These are phyloP conservation scores for Teleiodes luculella DNA, from an alignment of 2,888 invertebrate species.

Conservation along the genomic window DNA sequence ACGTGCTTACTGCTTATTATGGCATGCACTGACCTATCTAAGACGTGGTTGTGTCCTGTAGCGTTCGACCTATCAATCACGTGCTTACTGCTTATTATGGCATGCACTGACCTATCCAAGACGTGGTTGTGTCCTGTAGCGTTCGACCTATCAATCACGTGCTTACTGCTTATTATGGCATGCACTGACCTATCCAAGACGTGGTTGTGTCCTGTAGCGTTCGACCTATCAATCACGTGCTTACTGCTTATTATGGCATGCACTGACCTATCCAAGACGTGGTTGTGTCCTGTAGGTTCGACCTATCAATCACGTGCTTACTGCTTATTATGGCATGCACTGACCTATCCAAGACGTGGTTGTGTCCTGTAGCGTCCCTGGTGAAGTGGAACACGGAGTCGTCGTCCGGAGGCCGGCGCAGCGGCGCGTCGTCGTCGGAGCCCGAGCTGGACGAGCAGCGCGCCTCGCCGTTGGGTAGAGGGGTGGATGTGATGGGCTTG, in stretches of 20 bases:
- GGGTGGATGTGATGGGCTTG: slow-evolving; percentile 71
- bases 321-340: neutral
- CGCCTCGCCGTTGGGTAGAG: slow-evolving; percentile 54
- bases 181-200: slow-evolving; percentile 41
- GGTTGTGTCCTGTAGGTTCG: neutral
- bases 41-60: neutral
- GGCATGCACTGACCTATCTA: too few species aligned
- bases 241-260: too few species aligned
- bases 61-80: too few species aligned
- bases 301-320: too few species aligned
- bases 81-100: too few species aligned
- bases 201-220: slow-evolving; percentile 43
- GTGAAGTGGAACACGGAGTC: slow-evolving; percentile 45
- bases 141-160: too few species aligned
- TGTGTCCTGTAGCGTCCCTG: slow-evolving; percentile 36
- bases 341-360: slow-evolving; percentile 48
- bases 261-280: slow-evolving; percentile 1
- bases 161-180: too few species aligned
- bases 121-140: slow-evolving; percentile 43
- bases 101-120: slow-evolving; percentile 37
- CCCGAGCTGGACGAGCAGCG: slow-evolving; percentile 46
- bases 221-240: too few species aligned
- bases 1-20: too few species aligned
- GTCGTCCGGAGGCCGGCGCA: slow-evolving; percentile 51
- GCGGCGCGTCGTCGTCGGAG: slow-evolving; percentile 65